Base-by-base conservation (phyloP, 1,140 invertebrate genomes). In the Manduca sexta region DNA sequence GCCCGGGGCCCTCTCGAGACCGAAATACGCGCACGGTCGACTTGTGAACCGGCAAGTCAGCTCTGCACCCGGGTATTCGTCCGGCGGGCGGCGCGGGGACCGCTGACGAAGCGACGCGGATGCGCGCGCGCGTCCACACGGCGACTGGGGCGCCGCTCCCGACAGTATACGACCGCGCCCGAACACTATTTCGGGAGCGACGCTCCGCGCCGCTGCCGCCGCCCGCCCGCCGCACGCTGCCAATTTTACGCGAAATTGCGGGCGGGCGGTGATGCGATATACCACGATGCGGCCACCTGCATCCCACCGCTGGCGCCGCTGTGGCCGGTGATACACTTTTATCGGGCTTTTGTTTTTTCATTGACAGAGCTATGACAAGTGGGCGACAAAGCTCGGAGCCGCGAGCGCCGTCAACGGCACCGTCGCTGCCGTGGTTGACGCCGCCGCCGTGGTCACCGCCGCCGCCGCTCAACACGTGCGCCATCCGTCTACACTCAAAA, bases 231-330 rank as follows among this genome's bases (percentile, higher is more conserved):
- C 67, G 60, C 67, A 71, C 59, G 78, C 78, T 81, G 81, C 81
- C 81, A 84, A 84, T 84, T 84, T 84, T 81, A 83, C 81, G 81
- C 79, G 75, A 81, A 84, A 84, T 83, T 81, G 77, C 81, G 81
- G 81, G 81, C 81, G 79, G 81, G 78, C 81, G 81, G 78, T 81
- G 81, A 84, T 80, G 81, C 81, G 81, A 83, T 82, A 83, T 81
- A 71, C 71, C 64, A 69, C 60, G 49, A 44, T 45, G 53, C 61
- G 63, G 66, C 62, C 69, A 69, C 69, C 64, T 70, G 74, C 71
- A 71, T 51, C 60, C 46, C 21, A 26, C 21, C 21, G 21, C 21
- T 8, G 21, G 48, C 52, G 54, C 35, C 57, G 52, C 45, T 52
- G 42, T 45, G 60, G 58, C 45, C 52, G 46, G 52, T 51, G 39